Evolutionary conservation across 2,888 invertebrate species (phyloP).

Genomic region (Lasioglossum pauxillum): DNA sequence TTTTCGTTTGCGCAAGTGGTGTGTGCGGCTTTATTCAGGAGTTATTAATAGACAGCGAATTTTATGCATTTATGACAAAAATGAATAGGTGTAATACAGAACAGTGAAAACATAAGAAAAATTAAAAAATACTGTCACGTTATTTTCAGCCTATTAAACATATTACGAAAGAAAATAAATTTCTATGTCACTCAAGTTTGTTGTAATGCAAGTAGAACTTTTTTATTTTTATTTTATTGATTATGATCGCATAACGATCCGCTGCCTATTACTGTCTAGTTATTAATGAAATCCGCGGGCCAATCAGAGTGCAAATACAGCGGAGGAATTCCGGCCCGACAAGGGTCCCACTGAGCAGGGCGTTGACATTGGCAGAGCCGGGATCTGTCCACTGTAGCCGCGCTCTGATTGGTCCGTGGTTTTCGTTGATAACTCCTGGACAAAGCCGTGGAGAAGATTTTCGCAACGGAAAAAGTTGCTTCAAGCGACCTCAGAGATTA

Average conservation of each 20-base stretch:
- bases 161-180: no score
- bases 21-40: background rate
- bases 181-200: no score
- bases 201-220: no score
- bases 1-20: background rate
- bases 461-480: background rate
- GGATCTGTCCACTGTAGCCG: background rate
- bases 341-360: background rate
- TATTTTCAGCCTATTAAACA: no score
- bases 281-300: background rate
- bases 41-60: background rate
- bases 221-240: no score
- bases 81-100: no score
- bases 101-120: no score
- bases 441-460: background rate
- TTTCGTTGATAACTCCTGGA: background rate
- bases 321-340: background rate
- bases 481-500: no score
- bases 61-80: no score
- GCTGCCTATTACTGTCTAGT: background rate
- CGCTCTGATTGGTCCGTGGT: background rate
- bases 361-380: background rate
- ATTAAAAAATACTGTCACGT: no score
- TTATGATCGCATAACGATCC: no score
- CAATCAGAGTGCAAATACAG: no score